A percentile compares a stretch with the other conserved stretches of the same genome.
These are phyloP conservation scores for Heterohyrax brucei DNA, from an alignment of 2,797 vertebrate species.

Conservation along the genomic window DNA sequence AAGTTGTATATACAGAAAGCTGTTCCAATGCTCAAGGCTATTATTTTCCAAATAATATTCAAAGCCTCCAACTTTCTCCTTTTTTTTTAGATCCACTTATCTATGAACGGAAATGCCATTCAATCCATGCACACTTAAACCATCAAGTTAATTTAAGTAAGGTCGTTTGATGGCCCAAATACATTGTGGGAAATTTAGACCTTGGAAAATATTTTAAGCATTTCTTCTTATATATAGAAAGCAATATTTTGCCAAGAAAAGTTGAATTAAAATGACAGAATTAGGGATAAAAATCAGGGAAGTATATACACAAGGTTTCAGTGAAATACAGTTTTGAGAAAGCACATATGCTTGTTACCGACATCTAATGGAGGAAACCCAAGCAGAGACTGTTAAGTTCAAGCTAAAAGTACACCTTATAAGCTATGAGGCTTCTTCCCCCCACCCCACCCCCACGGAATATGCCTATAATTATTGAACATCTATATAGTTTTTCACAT, in stretches of 20 bases:
- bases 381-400: neutral
- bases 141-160: conserved; percentile 44
- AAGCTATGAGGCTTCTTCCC: neutral
- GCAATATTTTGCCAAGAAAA: conserved; percentile 45
- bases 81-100: conserved; percentile 63
- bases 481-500: neutral
- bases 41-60: conserved; percentile 70
- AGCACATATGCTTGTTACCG: neutral
- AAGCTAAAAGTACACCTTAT: neutral
- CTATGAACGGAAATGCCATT: conserved; percentile 67
- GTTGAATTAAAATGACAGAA: conserved; percentile 38
- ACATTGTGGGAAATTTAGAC: conserved; percentile 33
- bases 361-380: neutral
- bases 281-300: neutral
- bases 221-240: conserved; percentile 27
- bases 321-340: neutral
- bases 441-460: neutral
- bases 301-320: neutral
- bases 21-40: neutral
- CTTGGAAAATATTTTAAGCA: conserved; percentile 40
- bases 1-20: neutral
- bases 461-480: neutral
- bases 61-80: conserved; percentile 5
- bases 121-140: conserved; percentile 6
- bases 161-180: neutral